Conservation (phyloP, 2,113 vertebrate genomes). For the Chloroceryle aenea region DNA sequence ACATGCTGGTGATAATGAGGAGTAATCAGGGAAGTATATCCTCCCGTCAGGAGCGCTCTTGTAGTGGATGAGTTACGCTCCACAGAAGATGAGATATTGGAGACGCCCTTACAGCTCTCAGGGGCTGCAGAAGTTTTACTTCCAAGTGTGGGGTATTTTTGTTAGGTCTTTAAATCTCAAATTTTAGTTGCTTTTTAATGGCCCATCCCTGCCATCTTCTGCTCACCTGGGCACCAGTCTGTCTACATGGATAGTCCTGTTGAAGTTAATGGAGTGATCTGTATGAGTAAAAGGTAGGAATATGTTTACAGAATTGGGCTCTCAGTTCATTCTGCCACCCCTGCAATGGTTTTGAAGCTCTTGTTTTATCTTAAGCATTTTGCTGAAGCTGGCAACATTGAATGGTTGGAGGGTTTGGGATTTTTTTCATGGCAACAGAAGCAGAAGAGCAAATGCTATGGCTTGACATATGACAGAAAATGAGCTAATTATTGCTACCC, state of each 20-base stretch:
- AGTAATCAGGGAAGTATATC: neutral
- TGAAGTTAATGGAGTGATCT: neutral
- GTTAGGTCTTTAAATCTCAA: neutral
- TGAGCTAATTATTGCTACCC: conserved; percentile 43
- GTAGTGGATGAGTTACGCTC: neutral
- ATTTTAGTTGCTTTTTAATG: neutral
- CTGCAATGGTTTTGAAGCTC: neutral
- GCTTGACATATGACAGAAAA: conserved; percentile 76
- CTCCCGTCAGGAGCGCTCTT: neutral
- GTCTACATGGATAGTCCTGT: neutral
- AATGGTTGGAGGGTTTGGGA: neutral
- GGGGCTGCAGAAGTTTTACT: neutral
- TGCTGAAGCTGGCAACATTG: neutral
- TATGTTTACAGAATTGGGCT: neutral
- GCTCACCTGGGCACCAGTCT: neutral
- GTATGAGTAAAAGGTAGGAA: neutral
- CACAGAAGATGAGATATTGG: neutral
- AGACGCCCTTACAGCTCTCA: neutral
- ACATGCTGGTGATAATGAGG: neutral
- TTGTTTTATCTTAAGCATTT: neutral
- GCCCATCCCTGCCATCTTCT: neutral
- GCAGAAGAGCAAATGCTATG: conserved; percentile 60
- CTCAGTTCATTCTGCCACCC: neutral
- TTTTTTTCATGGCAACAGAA: neutral
- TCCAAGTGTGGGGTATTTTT: neutral